Conservation (phyloP, 2,888 invertebrate species). For the Chrysomela aeneicollis region DNA sequence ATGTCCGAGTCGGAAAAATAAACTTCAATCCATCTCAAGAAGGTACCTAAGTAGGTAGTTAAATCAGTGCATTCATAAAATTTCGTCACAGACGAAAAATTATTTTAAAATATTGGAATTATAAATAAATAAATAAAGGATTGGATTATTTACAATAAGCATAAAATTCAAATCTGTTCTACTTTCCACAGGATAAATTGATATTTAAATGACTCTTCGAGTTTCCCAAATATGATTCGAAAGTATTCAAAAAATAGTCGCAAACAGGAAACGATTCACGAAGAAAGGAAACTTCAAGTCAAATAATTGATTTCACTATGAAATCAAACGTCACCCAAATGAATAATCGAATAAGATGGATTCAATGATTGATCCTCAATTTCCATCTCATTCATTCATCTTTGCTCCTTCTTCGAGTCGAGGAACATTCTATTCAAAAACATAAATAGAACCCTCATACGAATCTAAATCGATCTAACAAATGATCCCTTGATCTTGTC, state of each 20-base stretch:
- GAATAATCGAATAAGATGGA: not conserved
- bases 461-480: not conserved
- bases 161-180: not conserved
- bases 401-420: too few species aligned
- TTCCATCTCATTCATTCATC: too few species aligned
- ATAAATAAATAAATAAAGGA: constrained; percentile 20
- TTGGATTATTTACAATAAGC: constrained; percentile 14
- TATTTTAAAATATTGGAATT: not conserved
- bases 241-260: too few species aligned
- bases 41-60: not conserved
- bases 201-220: not conserved
- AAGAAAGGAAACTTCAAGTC: too few species aligned
- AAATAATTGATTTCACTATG: not conserved
- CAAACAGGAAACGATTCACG: too few species aligned
- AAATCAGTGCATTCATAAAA: constrained; percentile 11
- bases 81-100: not conserved
- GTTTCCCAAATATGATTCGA: too few species aligned
- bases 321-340: not conserved
- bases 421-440: not conserved
- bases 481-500: constrained; percentile 13
- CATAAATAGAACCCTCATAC: not conserved
- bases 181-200: not conserved
- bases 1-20: not conserved
- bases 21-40: not conserved
- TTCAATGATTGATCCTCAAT: not conserved